Percentiles rank a stretch among this genome's conserved stretches.
These are phyloP conservation scores for Potamarius usumacintae DNA, from an alignment of 2,113 vertebrate species.

Conservation along the genomic window DNA sequence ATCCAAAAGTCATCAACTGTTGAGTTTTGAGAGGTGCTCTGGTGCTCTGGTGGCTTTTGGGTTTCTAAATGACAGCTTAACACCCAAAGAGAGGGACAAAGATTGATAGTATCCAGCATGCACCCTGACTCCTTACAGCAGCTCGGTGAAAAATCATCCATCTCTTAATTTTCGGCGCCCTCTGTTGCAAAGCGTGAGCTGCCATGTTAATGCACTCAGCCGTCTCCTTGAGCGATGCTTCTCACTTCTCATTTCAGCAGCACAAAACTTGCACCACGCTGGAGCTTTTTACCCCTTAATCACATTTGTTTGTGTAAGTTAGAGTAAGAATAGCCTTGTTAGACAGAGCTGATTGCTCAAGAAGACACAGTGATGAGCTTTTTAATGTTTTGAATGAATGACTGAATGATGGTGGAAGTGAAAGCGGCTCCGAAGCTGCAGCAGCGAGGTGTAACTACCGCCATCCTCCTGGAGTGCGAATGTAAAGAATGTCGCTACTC, in stretches of 20 bases:
- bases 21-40: background rate
- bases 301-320: slow-evolving; percentile 22
- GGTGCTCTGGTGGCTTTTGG: background rate
- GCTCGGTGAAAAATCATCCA: slow-evolving; percentile 18
- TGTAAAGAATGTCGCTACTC: slow-evolving; percentile 48
- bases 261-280: background rate
- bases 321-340: background rate
- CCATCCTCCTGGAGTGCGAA: slow-evolving; percentile 42
- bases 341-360: background rate
- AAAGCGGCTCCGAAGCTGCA: slow-evolving; percentile 12
- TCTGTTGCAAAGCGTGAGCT: slow-evolving; percentile 33
- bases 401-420: background rate
- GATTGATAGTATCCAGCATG: slow-evolving; percentile 29
- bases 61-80: slow-evolving; percentile 3
- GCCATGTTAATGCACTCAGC: slow-evolving; percentile 31
- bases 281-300: background rate
- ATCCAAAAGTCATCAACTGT: background rate
- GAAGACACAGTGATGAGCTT: background rate
- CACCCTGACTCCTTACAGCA: slow-evolving; percentile 20
- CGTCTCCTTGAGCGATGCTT: slow-evolving; percentile 9
- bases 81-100: slow-evolving; percentile 6
- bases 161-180: slow-evolving; percentile 20
- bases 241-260: background rate
- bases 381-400: slow-evolving; percentile 5
- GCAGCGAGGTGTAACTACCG: slow-evolving; percentile 36